Evolutionary conservation across 1,140 invertebrate genomes (phyloP), one percentile per base, ranked within the genome.

Genomic region (Bombus terrestris): DNA sequence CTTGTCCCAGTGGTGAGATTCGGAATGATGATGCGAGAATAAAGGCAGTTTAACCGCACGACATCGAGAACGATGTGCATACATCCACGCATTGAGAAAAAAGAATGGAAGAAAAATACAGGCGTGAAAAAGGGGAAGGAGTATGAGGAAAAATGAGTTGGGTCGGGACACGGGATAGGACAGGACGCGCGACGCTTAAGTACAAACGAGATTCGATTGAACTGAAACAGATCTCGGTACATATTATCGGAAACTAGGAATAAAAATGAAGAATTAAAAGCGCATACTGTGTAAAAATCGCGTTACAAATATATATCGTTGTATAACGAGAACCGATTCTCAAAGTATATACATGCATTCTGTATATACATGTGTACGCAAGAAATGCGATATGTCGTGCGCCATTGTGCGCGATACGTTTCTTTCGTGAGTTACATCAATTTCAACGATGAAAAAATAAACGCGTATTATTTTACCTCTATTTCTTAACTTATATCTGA

Each of bases 391-490:
- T 28, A n/a, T 3, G 59, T 37, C 35, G 35, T 22, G 37, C 37
- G 53, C 75, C 25, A 59, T 39, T n/a, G 28, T 76, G 28, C 75
- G 47, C 47, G 18, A 39, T 39, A 39, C 25, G 53, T 77, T 77
- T 41, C 15, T 37, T 37, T 32, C n/a, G 59, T 53, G 15, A 37
- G 10, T 81, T 76, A n/a, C 25, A 66, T 47, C 53, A 53, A 71
- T 69, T 73, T 80, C 39, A 53, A 59, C 47, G 28, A 74, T 86
- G 47, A 8, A 85, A 85, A 85, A 85, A 85, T 77, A 83, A 72
- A 86, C 72, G 53, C 73, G 57, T 37, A n/a, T 64, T 73, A 73
- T 83, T 86, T 81, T 37, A 47, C 73, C 57, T 47, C 76, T 80
- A 25, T 73, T 86, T 64, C 66, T 73, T 73, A 72, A 78, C 73